Evolutionary conservation across 2,888 invertebrate species (phyloP), one percentile per base, ranked within the genome.

Genomic region (Campoletis raptor): DNA sequence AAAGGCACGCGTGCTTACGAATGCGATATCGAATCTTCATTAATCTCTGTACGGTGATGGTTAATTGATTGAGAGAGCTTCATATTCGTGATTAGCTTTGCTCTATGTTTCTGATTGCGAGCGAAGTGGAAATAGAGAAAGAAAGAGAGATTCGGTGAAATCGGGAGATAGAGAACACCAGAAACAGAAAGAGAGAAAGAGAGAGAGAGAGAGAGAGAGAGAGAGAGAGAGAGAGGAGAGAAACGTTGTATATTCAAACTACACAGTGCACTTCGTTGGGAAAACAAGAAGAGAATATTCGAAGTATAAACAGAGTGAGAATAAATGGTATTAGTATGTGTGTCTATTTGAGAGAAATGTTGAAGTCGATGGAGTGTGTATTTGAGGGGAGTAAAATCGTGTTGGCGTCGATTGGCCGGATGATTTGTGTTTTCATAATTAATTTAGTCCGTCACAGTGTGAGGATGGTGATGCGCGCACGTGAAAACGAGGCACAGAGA

Each of bases 401-500:
- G 52, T 72, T 74, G 57, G 81, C 79, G 69, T 76, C 86, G 81
- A 84, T 78, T 76, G 81, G 42, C 67, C 70, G 86, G 81, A 74
- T 81, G 86, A 84, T 86, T 86, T 86, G 86, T 83, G 80, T 87
- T 85, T 88, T 83, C 85, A 88, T 88, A 87, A 87, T 88, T 87
- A 85, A 88, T 88, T 87, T 84, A 84, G 81, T 81, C 81, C 70
- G 84, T 81, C 82, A 73, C 66, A 24, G 78, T 52, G 84, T 67
- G 81, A 85, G 66, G 69, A 79, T 54, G 69, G 66, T 45, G n/a
- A n/a, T n/a, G n/a, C n/a, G 74, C 42, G 21, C 73, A 70, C 73
- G 78, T 67, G 57, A 40, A 74, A 86, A 81, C 78, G 79, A 24
- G 24, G 37, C 3, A 64, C n/a, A n/a, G n/a, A n/a, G n/a, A 72